Evolutionary conservation across 2,113 vertebrate genomes (phyloP), one percentile per base, ranked within the genome.

Genomic region (Paracanthobrama guichenoti): DNA sequence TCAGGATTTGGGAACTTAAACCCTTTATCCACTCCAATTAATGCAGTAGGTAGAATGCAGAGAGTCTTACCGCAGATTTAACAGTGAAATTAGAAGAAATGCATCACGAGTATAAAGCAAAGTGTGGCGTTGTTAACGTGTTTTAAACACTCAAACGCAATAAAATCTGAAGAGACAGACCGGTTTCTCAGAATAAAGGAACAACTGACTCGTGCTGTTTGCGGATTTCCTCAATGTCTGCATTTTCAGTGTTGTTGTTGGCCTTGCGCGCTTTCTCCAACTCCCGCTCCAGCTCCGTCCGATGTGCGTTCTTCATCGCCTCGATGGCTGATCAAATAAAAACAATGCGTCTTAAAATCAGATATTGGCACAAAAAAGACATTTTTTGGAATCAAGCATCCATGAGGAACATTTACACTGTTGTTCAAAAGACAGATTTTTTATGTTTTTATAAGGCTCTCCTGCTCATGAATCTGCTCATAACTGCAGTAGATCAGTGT

Each of bases 281-380:
- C 89, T 95, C 95, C 86, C 91, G 93, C 90, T 95, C 95, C 88
- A 96, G 87, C 93, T 96, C 95, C 1, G 87, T 81, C 44, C 95
- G 93, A 85, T 96, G 95, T 53, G 95, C 95, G n/a, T 95, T 96
- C 74, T 95, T 95, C 95, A 96, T 95, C 0, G 94, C 95, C 88
- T 96, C 95, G 14, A 96, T 95, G 7, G 95, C 95, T 96, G 55
- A 82, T 26, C 12, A 76, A 62, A 28, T 72, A 48, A 84, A 35
- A 87, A 72, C 80, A 84, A 73, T 66, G 28, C 8, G 31, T 9
- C 28, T 66, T 35, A 31, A 42, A 8, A 31, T 35, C 39, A 44
- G 67, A 62, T 26, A 66, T 35, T 66, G 6, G 7, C 64, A 53
- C 11, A 6, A 53, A 53, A 53, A 39, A 6, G 5, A 39, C 0